Evolutionary conservation across 2,113 vertebrate genomes (phyloP).

Genomic region (Tiliqua scincoides): DNA sequence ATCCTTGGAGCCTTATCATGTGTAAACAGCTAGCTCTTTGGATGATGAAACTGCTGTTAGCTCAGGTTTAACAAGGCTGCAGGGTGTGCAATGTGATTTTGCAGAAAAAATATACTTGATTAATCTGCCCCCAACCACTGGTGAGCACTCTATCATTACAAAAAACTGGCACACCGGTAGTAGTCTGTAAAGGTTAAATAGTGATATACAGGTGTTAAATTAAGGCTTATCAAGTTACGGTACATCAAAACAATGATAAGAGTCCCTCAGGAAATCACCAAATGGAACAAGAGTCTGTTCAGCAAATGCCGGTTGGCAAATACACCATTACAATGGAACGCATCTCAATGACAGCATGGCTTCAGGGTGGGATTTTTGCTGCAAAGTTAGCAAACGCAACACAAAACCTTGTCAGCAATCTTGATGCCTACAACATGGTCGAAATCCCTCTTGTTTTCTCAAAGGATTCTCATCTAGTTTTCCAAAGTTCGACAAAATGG

Average conservation of each 20-base stretch:
- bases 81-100: constrained; percentile 39
- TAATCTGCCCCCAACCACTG: constrained; percentile 45
- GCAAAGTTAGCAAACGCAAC: constrained; percentile 46
- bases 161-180: constrained; percentile 31
- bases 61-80: constrained; percentile 31
- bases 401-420: constrained; percentile 21
- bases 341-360: constrained; percentile 65
- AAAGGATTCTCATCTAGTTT: constrained; percentile 18
- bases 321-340: constrained; percentile 65
- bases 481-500: background rate
- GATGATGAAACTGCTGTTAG: constrained; percentile 32
- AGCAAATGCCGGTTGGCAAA: constrained; percentile 69
- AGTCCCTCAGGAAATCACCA: constrained; percentile 68
- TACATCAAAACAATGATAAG: constrained; percentile 69
- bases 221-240: constrained; percentile 70
- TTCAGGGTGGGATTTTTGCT: constrained; percentile 71
- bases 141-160: constrained; percentile 35
- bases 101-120: constrained; percentile 17
- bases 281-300: constrained; percentile 67
- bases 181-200: constrained; percentile 53
- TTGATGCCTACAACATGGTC: constrained; percentile 37
- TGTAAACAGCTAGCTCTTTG: constrained; percentile 44
- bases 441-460: constrained; percentile 49
- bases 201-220: constrained; percentile 69
- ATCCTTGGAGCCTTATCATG: constrained; percentile 47